Percentiles rank a stretch among this genome's conserved stretches.
These are phyloP conservation scores for Formica selysi DNA, from an alignment of 1,140 invertebrate genomes.

Conservation along the genomic window DNA sequence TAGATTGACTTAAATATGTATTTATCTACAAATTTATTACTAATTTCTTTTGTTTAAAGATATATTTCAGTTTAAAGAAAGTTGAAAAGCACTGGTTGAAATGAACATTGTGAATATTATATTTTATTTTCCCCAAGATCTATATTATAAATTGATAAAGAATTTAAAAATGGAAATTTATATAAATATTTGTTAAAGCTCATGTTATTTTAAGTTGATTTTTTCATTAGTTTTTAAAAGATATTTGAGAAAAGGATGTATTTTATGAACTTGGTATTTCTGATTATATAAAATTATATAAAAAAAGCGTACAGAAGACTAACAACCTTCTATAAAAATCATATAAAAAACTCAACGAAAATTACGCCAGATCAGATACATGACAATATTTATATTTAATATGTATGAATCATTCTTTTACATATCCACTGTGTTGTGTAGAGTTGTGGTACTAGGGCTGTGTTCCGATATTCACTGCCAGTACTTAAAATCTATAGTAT, in stretches of 20 bases:
- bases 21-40: slow-evolving; percentile 11
- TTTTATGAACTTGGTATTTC: neutral
- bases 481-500: too few relatives aligned
- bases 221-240: neutral
- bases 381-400: neutral
- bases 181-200: slow-evolving; percentile 18
- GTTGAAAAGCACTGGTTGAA: slow-evolving; percentile 33
- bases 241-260: neutral
- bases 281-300: neutral
- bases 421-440: too few relatives aligned
- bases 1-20: slow-evolving; percentile 11
- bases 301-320: neutral
- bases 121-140: slow-evolving; percentile 10
- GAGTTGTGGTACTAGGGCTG: too few relatives aligned
- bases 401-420: neutral
- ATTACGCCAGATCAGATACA: neutral
- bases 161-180: slow-evolving; percentile 1
- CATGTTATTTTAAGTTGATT: slow-evolving; percentile 23
- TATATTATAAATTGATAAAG: neutral
- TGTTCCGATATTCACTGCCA: too few relatives aligned
- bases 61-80: slow-evolving; percentile 24
- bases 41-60: slow-evolving; percentile 19
- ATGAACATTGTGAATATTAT: neutral
- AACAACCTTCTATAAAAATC: neutral
- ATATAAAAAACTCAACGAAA: neutral